Conservation (phyloP, 2,797 vertebrate species). For the Lycodopsis pacificus region DNA sequence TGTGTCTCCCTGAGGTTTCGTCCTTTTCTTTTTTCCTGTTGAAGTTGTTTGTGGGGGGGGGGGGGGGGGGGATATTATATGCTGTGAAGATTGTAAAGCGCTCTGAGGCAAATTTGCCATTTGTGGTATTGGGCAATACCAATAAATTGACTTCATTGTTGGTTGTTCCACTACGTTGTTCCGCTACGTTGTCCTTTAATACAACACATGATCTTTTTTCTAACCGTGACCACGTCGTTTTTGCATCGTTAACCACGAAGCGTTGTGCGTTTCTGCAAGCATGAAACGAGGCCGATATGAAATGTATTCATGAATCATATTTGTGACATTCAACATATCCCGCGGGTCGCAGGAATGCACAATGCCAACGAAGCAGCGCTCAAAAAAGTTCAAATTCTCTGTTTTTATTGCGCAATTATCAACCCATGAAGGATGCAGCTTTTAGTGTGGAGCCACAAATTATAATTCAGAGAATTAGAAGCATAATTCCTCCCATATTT, state of each 20-base stretch:
- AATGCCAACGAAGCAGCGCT: background rate
- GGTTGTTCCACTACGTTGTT: background rate
- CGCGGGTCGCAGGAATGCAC: background rate
- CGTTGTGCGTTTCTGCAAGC: no score
- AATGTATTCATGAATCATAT: background rate
- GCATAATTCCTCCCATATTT: background rate
- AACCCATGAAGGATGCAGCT: background rate
- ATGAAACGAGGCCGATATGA: no score
- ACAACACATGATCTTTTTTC: background rate
- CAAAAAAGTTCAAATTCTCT: background rate
- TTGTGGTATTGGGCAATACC: no score
- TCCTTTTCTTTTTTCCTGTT: no score
- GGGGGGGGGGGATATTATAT: no score
- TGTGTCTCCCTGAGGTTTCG: background rate
- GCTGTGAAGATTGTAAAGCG: no score
- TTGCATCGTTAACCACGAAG: no score
- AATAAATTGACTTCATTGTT: no score
- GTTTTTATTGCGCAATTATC: background rate
- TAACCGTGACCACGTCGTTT: background rate
- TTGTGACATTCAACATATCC: background rate
- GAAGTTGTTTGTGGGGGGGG: no score
- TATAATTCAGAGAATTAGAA: background rate
- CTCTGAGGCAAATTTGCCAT: no score
- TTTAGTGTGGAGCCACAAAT: background rate
- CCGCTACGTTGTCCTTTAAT: no score